Evolutionary conservation across 2,888 invertebrate genomes (phyloP), one percentile per base, ranked within the genome.

Genomic region (Trachelus iudaicus): DNA sequence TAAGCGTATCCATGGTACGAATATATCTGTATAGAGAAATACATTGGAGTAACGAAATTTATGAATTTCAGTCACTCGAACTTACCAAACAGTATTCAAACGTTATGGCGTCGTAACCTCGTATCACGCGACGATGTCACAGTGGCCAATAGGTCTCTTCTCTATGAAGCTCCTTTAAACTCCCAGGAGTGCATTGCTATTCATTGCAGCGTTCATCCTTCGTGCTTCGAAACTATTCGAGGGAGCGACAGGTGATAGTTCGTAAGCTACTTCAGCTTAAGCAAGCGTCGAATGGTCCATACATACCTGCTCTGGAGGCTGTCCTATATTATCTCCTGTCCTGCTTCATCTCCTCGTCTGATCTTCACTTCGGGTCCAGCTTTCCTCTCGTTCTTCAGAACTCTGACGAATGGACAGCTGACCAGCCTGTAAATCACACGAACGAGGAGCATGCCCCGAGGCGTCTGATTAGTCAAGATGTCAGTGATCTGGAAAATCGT

Each of bases 151-250:
- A 56, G 23, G 9, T 56, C 40, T 40, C 56, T 56, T 56, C 56
- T 23, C 56, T 56, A 23, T 56, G 56, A 56, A 56, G 23, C 56
- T 23, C 56, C 56, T 56, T 9, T 23, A 56, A 56, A 9, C 23
- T 56, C 23, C 56, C 23, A 56, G 23, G 9, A 56, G 56, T 71
- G 71, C 71, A 71, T 71, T 34, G 71, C 71, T 71, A 71, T 71
- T 71, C 71, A 71, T 71, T 71, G 71, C 71, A 71, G 56, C 71
- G 31, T 71, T 34, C 80, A 82, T 82, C 81, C 79, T 80, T 73
- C 76, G 75, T 80, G 73, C 84, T 85, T 86, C 75, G 80, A 79
- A 85, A 85, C 85, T 85, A 82, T 80, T 85, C 80, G 77, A 56
- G 80, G 76, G 73, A 79, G 82, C 83, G 83, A 82, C 83, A 85